Base-by-base conservation (phyloP, 2,888 invertebrate genomes). In the Clanis bilineata region DNA sequence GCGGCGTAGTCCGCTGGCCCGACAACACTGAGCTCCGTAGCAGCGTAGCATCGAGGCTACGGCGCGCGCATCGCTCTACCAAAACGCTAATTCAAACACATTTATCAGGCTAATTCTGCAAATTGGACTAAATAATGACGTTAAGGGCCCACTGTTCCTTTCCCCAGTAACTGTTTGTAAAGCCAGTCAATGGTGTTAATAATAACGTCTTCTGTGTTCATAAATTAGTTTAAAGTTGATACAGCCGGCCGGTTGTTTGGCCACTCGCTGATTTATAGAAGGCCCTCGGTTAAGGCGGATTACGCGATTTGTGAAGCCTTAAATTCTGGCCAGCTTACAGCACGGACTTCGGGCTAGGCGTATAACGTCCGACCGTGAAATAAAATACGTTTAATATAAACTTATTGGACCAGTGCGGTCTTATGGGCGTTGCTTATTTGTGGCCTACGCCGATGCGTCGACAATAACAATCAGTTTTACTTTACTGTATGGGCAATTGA, bases 41-140 rank as follows among this genome's bases (percentile, higher is more conserved):
- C 74, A 59, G 63, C 61, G 73, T 51, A 51, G 15, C 75, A 66
- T 74, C 76, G 77, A 70, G 66, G 70, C 79, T 78, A 82, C 88
- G 90, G 90, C 90, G 90, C 90, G 91, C 90, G 91, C 91, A 90
- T 78, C 80, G 69, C 68, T 78, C 77, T 79, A 80, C 80, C 77
- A 85, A 85, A 88, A 87, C 85, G 79, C 81, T 85, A 90, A 89
- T 88, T 88, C 82, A 86, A 89, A 90, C 83, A 86, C 86, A 90
- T 90, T 90, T 88, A 89, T 89, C 87, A 86, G 77, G 83, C 83
- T 89, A 90, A 90, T 90, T 90, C 85, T 79, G 83, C 79, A 88
- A 89, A 90, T 90, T 90, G 88, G 83, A 88, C 86, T 88, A 87
- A 90, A 89, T 90, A 89, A 90, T 86, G 82, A 85, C 83, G 82